Evolutionary conservation across 2,113 vertebrate genomes (phyloP).

Genomic region (Morphnarchus princeps): DNA sequence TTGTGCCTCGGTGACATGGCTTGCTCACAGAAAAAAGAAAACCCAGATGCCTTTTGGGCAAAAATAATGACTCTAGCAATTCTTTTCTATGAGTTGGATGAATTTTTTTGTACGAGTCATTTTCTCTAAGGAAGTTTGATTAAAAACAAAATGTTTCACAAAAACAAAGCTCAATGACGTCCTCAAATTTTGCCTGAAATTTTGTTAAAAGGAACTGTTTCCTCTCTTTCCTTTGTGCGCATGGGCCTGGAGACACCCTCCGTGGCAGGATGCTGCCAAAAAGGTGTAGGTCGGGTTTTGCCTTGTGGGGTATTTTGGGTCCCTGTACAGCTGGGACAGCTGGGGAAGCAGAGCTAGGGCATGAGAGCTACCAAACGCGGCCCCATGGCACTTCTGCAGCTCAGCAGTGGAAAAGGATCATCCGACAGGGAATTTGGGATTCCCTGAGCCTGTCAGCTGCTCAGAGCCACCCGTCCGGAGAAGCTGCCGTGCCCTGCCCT

Average conservation of each 20-base stretch:
- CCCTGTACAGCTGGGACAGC: not conserved
- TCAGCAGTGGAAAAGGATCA: not conserved
- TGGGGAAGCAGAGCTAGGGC: not conserved
- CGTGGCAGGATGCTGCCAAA: not conserved
- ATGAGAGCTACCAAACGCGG: fast-evolving
- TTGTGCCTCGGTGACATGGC: not conserved
- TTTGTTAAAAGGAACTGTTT: not conserved
- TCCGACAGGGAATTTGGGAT: not conserved
- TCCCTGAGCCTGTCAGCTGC: not conserved
- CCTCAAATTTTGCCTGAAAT: not conserved
- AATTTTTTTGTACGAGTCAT: not conserved
- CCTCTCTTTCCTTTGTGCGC: not conserved
- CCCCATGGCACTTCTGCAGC: not conserved
- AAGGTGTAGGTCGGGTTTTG: not conserved
- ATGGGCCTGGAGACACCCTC: not conserved
- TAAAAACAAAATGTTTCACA: not conserved
- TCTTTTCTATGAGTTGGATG: not conserved
- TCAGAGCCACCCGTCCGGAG: fast-evolving
- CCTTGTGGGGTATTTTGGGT: not conserved
- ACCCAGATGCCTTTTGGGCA: not conserved
- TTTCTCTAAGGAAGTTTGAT: not conserved
- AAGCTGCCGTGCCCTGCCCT: not conserved
- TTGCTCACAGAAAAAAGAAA: fast-evolving
- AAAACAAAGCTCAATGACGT: not conserved
- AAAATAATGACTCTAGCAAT: not conserved